Evolutionary conservation across 2,888 invertebrate species (phyloP).

Genomic region (Thecophora atra): DNA sequence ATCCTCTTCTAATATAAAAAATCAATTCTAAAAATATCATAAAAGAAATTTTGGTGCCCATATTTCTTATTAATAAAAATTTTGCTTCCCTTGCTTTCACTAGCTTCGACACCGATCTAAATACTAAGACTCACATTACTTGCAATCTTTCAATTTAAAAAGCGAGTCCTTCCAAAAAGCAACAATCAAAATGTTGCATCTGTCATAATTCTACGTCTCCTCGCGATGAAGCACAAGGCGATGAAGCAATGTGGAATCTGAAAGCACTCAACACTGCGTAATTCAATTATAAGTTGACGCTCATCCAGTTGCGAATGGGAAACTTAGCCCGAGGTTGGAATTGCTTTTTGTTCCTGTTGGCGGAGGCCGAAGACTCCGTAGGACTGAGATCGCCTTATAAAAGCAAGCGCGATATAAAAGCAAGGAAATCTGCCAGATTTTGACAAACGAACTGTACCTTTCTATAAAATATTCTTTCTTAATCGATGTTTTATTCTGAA

Average conservation of each 20-base stretch:
- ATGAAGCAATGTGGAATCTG: constrained; percentile 12
- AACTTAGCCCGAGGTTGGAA: neutral
- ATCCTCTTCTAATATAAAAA: too few relatives aligned
- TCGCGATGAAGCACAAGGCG: neutral
- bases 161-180: constrained; percentile 9
- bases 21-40: too few relatives aligned
- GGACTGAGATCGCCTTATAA: neutral
- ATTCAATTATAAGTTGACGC: constrained; percentile 23
- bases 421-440: neutral
- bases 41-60: too few relatives aligned
- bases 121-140: too few relatives aligned
- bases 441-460: neutral
- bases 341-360: neutral
- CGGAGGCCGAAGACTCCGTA: neutral
- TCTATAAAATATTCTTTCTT: neutral
- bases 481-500: neutral
- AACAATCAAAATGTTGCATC: constrained; percentile 31
- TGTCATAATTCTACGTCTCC: constrained; percentile 28
- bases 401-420: neutral
- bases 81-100: too few relatives aligned
- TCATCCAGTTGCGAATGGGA: neutral
- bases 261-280: constrained; percentile 30
- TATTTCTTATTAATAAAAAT: too few relatives aligned
- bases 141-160: constrained; percentile 17
- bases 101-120: too few relatives aligned